Base-by-base conservation (phyloP, 2,113 vertebrate species). In the Albula goreensis region DNA sequence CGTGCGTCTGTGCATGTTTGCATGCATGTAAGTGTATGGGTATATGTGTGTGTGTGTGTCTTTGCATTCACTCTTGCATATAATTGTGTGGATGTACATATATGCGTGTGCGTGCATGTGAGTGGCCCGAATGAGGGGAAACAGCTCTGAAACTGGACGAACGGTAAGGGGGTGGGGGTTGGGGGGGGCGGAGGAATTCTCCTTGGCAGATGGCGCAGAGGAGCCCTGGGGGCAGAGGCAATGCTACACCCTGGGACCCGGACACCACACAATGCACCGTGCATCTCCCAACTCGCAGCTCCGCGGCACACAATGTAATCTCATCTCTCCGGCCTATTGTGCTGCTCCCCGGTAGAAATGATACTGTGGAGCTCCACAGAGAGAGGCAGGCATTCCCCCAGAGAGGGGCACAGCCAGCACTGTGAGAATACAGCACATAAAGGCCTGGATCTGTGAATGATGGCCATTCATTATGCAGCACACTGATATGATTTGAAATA, bases 211-310 rank as follows among this genome's bases (percentile, higher is more conserved):
- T 96, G 95, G 95, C 66, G 88, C 87, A 92, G 92, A 93, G 88
- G 80, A 89, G 90, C 91, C 92, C 92, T 31, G 88, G 90, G 93
- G 90, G 89, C 92, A 52, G 88, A 87, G 93, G 95, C 95, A 94
- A 96, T 56, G 95, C 92, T 95, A 95, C 94, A 96, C 95, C 94
- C 95, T 96, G 95, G 91, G 95, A 96, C 91, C 94, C 89, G 85
- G 93, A 95, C 88, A 95, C 91, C 91, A 93, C 94, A 95, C 95
- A 94, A 90, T 89, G 91, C 89, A 91, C 90, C 89, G 91, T 91
- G 91, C 93, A 95, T 93, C 88, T 92, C 92, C 93, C 95, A 94
- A 95, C 95, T 94, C 95, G 95, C 93, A 94, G 94, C 92, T 94
- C 86, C 2, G 41, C 22, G 63, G 87, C 91, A 89, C 91, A 94